Evolutionary conservation across 2,113 vertebrate species (phyloP).

Genomic region (Sinocyclocheilus rhinocerous): DNA sequence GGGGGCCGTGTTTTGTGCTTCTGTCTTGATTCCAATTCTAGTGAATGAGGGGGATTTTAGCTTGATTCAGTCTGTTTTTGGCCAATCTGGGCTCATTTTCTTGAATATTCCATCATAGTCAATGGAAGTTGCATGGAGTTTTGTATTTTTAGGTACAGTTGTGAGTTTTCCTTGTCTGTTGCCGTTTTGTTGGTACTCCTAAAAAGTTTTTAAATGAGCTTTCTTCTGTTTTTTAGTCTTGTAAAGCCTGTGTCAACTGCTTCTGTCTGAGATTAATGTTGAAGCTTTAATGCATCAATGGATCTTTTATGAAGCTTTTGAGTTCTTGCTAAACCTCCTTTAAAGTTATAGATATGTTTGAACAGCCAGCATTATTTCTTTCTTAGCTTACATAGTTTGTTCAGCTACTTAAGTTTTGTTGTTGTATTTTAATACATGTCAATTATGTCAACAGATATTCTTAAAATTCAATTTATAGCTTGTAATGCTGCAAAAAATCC

Average conservation of each 20-base stretch:
- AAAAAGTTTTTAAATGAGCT: neutral
- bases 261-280: neutral
- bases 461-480: neutral
- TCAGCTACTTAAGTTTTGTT: neutral
- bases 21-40: neutral
- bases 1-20: neutral
- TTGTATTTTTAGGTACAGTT: neutral
- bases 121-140: neutral
- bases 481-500: neutral
- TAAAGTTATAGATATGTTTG: neutral
- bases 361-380: neutral
- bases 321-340: neutral
- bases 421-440: neutral
- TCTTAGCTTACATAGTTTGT: neutral
- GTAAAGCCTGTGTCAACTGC: too few species aligned
- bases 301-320: neutral
- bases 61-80: neutral
- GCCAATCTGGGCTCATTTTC: neutral
- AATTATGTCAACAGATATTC: neutral
- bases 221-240: neutral
- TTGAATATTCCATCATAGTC: neutral
- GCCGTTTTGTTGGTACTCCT: neutral
- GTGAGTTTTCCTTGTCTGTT: neutral
- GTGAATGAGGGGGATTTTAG: neutral
- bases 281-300: neutral